Evolutionary conservation across 2,113 vertebrate genomes (phyloP).

Genomic region (Odocoileus virginianus): DNA sequence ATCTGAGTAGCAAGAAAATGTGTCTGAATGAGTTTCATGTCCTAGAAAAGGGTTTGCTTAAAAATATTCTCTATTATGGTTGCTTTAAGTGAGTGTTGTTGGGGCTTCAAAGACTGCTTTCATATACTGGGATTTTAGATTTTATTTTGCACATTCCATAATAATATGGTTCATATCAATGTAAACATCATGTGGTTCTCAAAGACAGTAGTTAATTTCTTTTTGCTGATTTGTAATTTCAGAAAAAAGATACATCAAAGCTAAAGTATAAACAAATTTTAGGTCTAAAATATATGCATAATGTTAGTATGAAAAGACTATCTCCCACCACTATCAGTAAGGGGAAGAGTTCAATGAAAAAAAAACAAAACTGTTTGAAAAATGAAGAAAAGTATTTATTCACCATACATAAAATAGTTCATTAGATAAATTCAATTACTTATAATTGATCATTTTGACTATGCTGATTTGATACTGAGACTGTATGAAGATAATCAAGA

Average conservation of each 20-base stretch:
- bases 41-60: background rate
- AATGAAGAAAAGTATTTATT: conserved; percentile 15
- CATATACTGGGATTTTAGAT: background rate
- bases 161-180: conserved; percentile 39
- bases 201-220: conserved; percentile 67
- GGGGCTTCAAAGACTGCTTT: background rate
- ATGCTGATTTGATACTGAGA: background rate
- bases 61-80: background rate
- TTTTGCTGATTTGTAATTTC: conserved; percentile 46
- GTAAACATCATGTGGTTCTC: conserved; percentile 46
- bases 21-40: background rate
- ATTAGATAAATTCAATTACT: conserved; percentile 2
- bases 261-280: conserved; percentile 58
- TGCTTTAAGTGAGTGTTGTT: conserved; percentile 8
- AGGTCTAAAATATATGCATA: conserved; percentile 57
- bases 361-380: background rate
- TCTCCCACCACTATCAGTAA: background rate
- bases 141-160: conserved; percentile 41
- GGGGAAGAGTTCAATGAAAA: conserved; percentile 19
- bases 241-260: conserved; percentile 55
- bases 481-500: background rate
- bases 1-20: background rate
- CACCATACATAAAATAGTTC: background rate
- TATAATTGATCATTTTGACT: conserved; percentile 6
- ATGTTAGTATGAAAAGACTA: conserved; percentile 16